These are phyloP conservation scores for Drosophila austrosaltans DNA, from an alignment of 2,888 invertebrate genomes.

Conservation along the genomic window DNA sequence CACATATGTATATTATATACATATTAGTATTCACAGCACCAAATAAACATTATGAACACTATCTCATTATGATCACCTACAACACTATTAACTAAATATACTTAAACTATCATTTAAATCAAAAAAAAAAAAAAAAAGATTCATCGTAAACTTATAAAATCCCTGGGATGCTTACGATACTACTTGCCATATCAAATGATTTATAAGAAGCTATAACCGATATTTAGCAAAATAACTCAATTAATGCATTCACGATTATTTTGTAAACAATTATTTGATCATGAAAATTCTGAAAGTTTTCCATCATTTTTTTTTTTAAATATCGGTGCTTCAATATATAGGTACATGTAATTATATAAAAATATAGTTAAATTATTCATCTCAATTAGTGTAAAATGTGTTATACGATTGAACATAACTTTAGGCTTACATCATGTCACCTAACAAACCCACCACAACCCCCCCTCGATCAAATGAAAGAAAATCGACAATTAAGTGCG, in stretches of 20 bases:
- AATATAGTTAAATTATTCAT: slow-evolving; percentile 4
- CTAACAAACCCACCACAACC: not conserved
- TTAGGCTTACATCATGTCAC: slow-evolving; percentile 63
- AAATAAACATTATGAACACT: not conserved
- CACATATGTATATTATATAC: not conserved
- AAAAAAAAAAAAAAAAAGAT: too few species aligned
- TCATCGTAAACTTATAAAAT: too few species aligned
- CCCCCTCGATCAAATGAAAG: slow-evolving; percentile 32
- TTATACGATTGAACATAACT: slow-evolving; percentile 47
- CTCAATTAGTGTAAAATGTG: slow-evolving; percentile 38
- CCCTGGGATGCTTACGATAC: too few species aligned
- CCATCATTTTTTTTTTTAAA: not conserved
- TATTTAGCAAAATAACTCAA: too few species aligned
- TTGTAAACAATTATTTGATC: too few species aligned
- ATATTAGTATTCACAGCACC: slow-evolving; percentile 10
- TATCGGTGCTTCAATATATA: not conserved
- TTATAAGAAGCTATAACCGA: too few species aligned
- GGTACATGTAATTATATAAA: not conserved
- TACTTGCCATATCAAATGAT: too few species aligned
- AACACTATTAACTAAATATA: not conserved
- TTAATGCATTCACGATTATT: too few species aligned
- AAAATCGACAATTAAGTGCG: slow-evolving; percentile 42
- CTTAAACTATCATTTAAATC: too few species aligned
- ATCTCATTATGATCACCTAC: not conserved
- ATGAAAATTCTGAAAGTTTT: too few species aligned